Evolutionary conservation across 2,113 vertebrate species (phyloP), one percentile per base, ranked within the genome.

Genomic region (Datnioides undecimradiatus): DNA sequence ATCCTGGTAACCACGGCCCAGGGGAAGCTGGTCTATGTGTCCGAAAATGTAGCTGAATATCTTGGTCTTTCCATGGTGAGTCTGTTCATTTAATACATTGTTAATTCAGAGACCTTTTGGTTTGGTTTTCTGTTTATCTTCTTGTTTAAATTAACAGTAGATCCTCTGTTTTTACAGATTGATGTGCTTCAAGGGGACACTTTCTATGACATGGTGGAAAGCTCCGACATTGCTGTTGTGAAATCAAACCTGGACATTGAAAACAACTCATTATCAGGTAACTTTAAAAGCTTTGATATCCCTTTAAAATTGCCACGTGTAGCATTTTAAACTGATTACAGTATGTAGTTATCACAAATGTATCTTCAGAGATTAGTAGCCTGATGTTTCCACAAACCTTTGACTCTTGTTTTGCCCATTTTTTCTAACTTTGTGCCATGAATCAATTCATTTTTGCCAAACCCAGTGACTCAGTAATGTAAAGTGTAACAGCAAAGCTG

Each of bases 41-140:
- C 96, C 0, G 96, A 97, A 75, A 96, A 96, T 0, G 95, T 96
- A n/a, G 29, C 66, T 5, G 91, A 96, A 41, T 92, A 96, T 64
- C 94, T 96, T 9, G 95, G 96, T 1, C 84, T 95, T 72, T 96
- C 96, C 0, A 85, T 95, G 96, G 97, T 97, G 88, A 93, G 95
- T 65, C 10, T 1, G 17, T 11, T 34, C 7, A 21, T 57, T 43
- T 7, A 6, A 21, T 23, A 54, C 2, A 54, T 29, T 7, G 51
- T 21, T 29, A 6, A 10, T 33, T 19, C 6, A 1, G 23, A 17
- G 13, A 12, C 55, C 16, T 46, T 10, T 66, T 71, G 8, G 9
- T n/a, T n/a, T 33, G 31, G n/a, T 64, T 65, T 3, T 6, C 5
- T 70, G 29, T 31, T 38, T 8, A 2, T 7, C 5, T 45, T 55